Conservation (phyloP, 2,888 invertebrate species). For the Homarus gammarus region DNA sequence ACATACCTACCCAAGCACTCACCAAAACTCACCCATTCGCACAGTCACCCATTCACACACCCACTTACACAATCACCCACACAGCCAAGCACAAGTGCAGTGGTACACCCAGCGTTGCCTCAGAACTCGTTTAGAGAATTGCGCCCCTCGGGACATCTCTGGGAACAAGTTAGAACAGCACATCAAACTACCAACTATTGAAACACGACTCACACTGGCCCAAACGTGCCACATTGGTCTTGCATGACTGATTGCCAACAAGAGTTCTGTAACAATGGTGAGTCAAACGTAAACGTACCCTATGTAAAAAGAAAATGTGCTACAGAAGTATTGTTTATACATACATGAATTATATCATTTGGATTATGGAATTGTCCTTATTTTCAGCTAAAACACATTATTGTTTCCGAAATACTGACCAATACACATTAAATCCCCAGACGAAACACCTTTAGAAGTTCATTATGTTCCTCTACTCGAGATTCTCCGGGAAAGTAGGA, state of each 20-base stretch:
- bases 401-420: no score
- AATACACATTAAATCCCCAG: no score
- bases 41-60: slow-evolving; percentile 11
- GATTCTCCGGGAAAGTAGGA: no score
- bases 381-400: no score
- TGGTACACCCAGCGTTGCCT: neutral
- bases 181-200: slow-evolving; percentile 46
- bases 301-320: no score
- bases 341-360: no score
- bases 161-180: slow-evolving; percentile 48
- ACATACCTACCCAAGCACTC: no score
- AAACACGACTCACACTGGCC: slow-evolving; percentile 16
- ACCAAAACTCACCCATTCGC: neutral
- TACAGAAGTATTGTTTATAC: no score
- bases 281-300: no score
- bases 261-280: neutral
- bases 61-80: slow-evolving; percentile 22
- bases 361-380: no score
- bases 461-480: no score
- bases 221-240: neutral
- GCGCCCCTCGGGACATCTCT: slow-evolving; percentile 35
- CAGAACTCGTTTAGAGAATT: slow-evolving; percentile 27
- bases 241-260: neutral
- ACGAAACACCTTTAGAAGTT: no score
- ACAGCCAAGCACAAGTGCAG: slow-evolving; percentile 3